A percentile compares a stretch with the other conserved stretches of the same genome.
Conservation (phyloP, 53 echinoderm and acorn worm genomes). For the Apostichopus leukothele region DNA sequence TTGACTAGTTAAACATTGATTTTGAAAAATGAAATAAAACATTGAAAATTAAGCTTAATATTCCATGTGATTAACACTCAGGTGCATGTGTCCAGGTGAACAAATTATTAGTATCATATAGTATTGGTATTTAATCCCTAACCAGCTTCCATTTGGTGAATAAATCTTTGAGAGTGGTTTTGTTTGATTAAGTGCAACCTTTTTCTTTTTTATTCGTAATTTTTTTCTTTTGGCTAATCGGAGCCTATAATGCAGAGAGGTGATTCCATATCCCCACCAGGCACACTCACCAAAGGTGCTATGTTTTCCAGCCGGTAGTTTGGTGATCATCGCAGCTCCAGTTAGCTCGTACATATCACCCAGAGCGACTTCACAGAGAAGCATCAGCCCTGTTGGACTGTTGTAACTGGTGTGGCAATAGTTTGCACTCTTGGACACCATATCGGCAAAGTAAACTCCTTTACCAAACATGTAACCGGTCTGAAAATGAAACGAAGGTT, state of each 20-base stretch:
- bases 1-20: too few species aligned
- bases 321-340: constrained; percentile 64
- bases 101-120: too few species aligned
- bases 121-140: too few species aligned
- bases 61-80: too few species aligned
- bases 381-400: constrained; percentile 80
- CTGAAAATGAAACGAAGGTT: constrained; percentile 50
- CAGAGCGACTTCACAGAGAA: constrained; percentile 94
- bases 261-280: too few species aligned
- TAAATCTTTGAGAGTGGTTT: too few species aligned
- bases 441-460: constrained; percentile 99
- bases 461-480: constrained; percentile 99
- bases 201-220: constrained; percentile 79
- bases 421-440: constrained; percentile 99
- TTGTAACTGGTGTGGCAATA: constrained; percentile 79
- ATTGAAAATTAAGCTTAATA: too few species aligned
- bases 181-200: constrained; percentile 2
- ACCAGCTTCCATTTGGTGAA: too few species aligned
- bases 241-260: too few species aligned
- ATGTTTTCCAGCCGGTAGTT: constrained; percentile 85
- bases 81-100: too few species aligned
- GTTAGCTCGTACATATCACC: constrained; percentile 91
- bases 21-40: too few species aligned
- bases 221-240: constrained; percentile 56
- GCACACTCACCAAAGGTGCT: constrained; percentile 81